phyloP scores from a whole-genome alignment of 2,888 invertebrate species.

The Epicampocera succincta region DNA sequence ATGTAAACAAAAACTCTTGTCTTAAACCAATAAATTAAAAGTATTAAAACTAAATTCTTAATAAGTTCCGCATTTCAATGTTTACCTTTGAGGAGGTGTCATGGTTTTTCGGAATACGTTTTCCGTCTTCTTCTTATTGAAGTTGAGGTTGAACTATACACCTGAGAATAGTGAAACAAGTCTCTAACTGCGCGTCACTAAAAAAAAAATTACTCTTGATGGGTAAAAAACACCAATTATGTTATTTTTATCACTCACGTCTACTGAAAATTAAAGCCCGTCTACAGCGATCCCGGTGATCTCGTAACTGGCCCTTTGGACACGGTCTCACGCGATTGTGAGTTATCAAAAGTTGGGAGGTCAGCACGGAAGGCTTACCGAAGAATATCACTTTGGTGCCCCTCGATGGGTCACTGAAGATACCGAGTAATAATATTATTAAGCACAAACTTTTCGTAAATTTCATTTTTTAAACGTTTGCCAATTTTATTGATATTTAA shows the following conservation, averaged over 20 bases:
- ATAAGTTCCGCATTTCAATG: too few species aligned
- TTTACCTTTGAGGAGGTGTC: too few species aligned
- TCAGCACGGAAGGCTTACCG: slow-evolving; percentile 71
- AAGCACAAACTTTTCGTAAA: slow-evolving; percentile 54
- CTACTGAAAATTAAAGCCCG: slow-evolving; percentile 74
- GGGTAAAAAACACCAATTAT: too few species aligned
- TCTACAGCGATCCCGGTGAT: slow-evolving; percentile 78
- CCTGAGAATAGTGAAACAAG: too few species aligned
- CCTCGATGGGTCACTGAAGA: slow-evolving; percentile 61
- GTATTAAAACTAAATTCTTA: too few species aligned
- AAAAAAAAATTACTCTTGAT: too few species aligned
- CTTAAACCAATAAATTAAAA: too few species aligned
- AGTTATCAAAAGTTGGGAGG: slow-evolving; percentile 75
- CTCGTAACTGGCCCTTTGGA: slow-evolving; percentile 76
- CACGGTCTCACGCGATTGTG: slow-evolving; percentile 72
- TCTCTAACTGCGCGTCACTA: slow-evolving; percentile 31
- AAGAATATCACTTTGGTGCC: slow-evolving; percentile 76
- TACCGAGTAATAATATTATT: slow-evolving; percentile 70
- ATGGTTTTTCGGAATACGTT: too few species aligned
- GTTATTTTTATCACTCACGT: slow-evolving; percentile 67
- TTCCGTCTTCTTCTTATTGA: too few species aligned
- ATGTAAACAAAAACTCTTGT: too few species aligned
- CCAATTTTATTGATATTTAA: neutral
- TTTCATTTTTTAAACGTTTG: slow-evolving; percentile 18
- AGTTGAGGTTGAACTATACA: too few species aligned